These are phyloP conservation scores for Neolamprologus toae DNA, from an alignment of 2,113 vertebrate species.

Conservation along the genomic window DNA sequence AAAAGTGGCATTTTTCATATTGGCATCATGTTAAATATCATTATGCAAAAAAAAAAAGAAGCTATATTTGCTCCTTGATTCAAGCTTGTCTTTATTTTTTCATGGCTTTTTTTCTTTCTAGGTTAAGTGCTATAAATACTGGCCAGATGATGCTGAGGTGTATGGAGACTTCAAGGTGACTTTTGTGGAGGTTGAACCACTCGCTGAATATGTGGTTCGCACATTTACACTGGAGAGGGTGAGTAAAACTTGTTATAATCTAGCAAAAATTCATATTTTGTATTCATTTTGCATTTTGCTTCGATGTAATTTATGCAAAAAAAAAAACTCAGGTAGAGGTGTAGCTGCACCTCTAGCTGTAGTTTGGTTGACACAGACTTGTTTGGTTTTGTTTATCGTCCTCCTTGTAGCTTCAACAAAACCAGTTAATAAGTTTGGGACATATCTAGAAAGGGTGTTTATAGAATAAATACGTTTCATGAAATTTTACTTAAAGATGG, in stretches of 20 bases:
- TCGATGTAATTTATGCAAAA: not conserved
- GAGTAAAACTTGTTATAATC: slow-evolving; percentile 30
- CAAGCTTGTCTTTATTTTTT: not conserved
- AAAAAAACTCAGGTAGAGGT: not conserved
- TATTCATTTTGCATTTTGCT: not conserved
- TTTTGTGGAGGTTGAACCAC: slow-evolving; percentile 92
- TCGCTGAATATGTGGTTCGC: slow-evolving; percentile 94
- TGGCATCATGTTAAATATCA: not conserved
- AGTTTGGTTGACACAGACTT: not conserved
- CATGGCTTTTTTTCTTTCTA: slow-evolving; percentile 33
- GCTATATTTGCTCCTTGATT: not conserved
- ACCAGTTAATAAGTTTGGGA: not conserved
- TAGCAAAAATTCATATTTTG: not conserved
- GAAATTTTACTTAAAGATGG: not conserved
- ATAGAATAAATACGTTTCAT: not conserved
- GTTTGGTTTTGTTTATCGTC: not conserved
- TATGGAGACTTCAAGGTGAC: slow-evolving; percentile 98
- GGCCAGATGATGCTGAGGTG: slow-evolving; percentile 96
- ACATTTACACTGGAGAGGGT: slow-evolving; percentile 97
- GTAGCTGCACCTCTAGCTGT: not conserved
- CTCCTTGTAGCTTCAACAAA: not conserved
- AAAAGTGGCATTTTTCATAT: not conserved
- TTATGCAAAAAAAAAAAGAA: not conserved
- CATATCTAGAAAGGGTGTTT: not conserved
- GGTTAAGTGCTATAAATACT: slow-evolving; percentile 99